phyloP scores from a whole-genome alignment of 2,113 vertebrate species.

The Daboia siamensis region DNA sequence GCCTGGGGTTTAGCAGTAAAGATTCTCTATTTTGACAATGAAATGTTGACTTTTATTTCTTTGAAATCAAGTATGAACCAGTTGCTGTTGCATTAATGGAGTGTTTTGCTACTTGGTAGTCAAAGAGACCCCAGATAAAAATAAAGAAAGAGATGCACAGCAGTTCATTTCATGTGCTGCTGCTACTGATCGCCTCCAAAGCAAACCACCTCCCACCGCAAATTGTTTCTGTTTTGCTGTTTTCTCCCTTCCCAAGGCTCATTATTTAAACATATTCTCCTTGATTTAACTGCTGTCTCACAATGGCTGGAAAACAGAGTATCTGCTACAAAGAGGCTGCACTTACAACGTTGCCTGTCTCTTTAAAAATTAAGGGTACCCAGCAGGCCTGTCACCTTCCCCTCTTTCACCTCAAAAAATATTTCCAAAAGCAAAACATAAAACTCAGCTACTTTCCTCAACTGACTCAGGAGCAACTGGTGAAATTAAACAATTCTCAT shows the following conservation, averaged over 20 bases:
- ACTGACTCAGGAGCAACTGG: neutral
- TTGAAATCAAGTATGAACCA: constrained; percentile 19
- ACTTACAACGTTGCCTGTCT: constrained; percentile 7
- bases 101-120: constrained; percentile 34
- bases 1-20: constrained; percentile 43
- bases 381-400: constrained; percentile 19
- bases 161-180: constrained; percentile 24
- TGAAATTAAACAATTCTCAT: neutral
- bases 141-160: constrained; percentile 3
- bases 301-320: constrained; percentile 34
- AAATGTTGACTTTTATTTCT: constrained; percentile 30
- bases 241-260: constrained; percentile 27
- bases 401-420: constrained; percentile 20
- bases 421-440: neutral
- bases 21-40: constrained; percentile 39
- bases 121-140: constrained; percentile 38
- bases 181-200: constrained; percentile 18
- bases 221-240: neutral
- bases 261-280: constrained; percentile 39
- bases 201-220: constrained; percentile 3
- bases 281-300: constrained; percentile 44
- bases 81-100: constrained; percentile 27
- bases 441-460: neutral
- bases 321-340: constrained; percentile 46
- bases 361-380: neutral